Base-by-base conservation (phyloP, 2,797 vertebrate genomes). In the Karalla daura region DNA sequence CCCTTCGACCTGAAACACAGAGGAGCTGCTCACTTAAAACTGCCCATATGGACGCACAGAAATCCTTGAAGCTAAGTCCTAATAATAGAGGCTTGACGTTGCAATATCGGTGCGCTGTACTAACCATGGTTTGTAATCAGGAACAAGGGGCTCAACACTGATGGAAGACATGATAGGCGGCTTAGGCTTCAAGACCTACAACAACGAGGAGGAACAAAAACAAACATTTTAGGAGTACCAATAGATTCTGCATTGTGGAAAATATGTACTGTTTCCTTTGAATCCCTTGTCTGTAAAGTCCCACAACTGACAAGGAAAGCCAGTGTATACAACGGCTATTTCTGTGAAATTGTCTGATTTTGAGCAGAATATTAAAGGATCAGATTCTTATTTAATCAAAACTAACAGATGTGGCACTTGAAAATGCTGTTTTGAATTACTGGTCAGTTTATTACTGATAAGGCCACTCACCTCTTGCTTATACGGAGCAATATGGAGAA, bases 111-210 rank as follows among this genome's bases (percentile, higher is more conserved):
- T 30, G 28, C 24, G 55, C 24, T n/a, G 37, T n/a, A 74, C 82
- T 56, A 4, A 91, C 88, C 68, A 74, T 14, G 10, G 20, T 55
- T 86, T 68, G 15, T 77, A 64, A 20, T 69, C 61, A 35, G 49
- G 7, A 17, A 7, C 1, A 33, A 33, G 1, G 0, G 44, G 46
- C 5, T 76, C 76, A 3, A 89, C 15, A 2, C 0, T 58, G 58
- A 84, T 5, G 4, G 20, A 0, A 17, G 74, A 79, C 7, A 73
- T 13, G 39, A 4, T 0, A 15, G 23, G 18, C 0, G 2, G 2
- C 6, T 15, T 4, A 5, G 78, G 49, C 28, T 66, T 62, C 30
- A 88, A 65, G 23, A 84, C 0, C 88, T 90, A 64, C 45, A 74
- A 75, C 10, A 30, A 46, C 4, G 23, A 27, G 3, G 8, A 63